These are phyloP conservation scores for Drosophila longiperda DNA, from an alignment of 2,888 invertebrate genomes.

Conservation along the genomic window DNA sequence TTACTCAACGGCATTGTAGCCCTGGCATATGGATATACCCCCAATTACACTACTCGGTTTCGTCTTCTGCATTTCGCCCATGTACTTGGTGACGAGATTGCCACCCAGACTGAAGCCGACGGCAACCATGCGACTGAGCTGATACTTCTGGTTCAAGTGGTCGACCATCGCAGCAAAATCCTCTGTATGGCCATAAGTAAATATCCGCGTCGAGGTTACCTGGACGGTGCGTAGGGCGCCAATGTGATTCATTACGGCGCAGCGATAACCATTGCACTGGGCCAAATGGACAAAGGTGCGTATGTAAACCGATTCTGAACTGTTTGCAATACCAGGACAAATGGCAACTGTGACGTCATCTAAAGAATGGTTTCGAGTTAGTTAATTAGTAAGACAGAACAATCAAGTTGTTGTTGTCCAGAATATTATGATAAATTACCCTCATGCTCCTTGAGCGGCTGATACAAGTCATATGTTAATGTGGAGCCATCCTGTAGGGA, in stretches of 20 bases:
- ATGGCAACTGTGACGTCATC: slow-evolving; percentile 95
- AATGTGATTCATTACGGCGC: slow-evolving; percentile 97
- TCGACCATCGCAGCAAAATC: slow-evolving; percentile 94
- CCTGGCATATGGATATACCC: slow-evolving; percentile 96
- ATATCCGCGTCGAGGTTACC: slow-evolving; percentile 94
- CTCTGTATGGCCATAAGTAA: slow-evolving; percentile 96
- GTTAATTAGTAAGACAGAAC: neutral
- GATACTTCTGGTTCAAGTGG: slow-evolving; percentile 90
- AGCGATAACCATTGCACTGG: slow-evolving; percentile 95
- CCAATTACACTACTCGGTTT: slow-evolving; percentile 91
- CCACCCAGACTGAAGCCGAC: slow-evolving; percentile 98
- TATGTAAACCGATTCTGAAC: slow-evolving; percentile 97
- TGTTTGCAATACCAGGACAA: slow-evolving; percentile 97
- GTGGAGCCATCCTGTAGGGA: slow-evolving; percentile 93
- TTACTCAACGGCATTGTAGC: slow-evolving; percentile 96
- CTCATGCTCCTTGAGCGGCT: slow-evolving; percentile 87
- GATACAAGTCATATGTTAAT: slow-evolving; percentile 96
- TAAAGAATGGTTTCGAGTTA: slow-evolving; percentile 78
- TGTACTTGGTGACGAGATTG: slow-evolving; percentile 96
- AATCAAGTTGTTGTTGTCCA: neutral
- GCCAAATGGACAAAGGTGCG: slow-evolving; percentile 96
- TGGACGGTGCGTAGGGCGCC: slow-evolving; percentile 93
- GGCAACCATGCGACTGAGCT: slow-evolving; percentile 91
- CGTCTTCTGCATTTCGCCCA: slow-evolving; percentile 90
- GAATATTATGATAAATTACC: slow-evolving; percentile 42